Conservation (phyloP, 2,797 vertebrate genomes). For the Sebastes trivittatus region DNA sequence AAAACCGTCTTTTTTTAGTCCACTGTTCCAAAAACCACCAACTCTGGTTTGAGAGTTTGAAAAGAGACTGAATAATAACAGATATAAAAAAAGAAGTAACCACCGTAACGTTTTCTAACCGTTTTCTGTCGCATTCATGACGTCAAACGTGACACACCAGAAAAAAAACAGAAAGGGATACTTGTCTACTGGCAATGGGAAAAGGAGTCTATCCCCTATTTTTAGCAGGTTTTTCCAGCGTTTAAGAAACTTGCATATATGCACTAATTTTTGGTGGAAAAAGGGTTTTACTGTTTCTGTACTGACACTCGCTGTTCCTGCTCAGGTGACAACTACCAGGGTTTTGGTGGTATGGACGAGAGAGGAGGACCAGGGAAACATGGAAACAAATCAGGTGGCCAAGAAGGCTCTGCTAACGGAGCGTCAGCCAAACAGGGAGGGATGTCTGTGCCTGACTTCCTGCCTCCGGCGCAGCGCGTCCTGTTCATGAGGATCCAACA, state of each 20-base stretch:
- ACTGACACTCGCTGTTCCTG: constrained; percentile 4
- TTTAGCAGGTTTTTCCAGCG: neutral
- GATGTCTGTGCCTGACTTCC: constrained; percentile 89
- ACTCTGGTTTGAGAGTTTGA: neutral
- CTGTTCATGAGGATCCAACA: constrained; percentile 96
- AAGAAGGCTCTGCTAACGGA: constrained; percentile 70
- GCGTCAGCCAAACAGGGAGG: constrained; percentile 74
- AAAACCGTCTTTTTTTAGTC: neutral
- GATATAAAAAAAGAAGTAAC: neutral
- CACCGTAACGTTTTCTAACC: neutral
- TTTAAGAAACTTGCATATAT: neutral
- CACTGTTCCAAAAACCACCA: neutral
- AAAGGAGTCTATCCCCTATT: neutral
- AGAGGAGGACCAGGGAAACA: constrained; percentile 59
- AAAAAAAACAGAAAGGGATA: neutral
- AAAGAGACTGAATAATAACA: neutral
- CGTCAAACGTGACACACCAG: too few relatives aligned
- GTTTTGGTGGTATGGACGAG: constrained; percentile 82
- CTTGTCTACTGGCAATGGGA: neutral
- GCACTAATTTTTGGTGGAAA: neutral
- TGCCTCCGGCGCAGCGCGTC: constrained; percentile 92
- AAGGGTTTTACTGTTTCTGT: neutral
- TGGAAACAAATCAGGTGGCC: constrained; percentile 72
- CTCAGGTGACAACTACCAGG: constrained; percentile 85
- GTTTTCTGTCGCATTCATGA: neutral